A percentile compares a stretch with the other conserved stretches of the same genome.
phyloP scores from a whole-genome alignment of 2,113 vertebrate genomes.

The Pangasianodon gigas region DNA sequence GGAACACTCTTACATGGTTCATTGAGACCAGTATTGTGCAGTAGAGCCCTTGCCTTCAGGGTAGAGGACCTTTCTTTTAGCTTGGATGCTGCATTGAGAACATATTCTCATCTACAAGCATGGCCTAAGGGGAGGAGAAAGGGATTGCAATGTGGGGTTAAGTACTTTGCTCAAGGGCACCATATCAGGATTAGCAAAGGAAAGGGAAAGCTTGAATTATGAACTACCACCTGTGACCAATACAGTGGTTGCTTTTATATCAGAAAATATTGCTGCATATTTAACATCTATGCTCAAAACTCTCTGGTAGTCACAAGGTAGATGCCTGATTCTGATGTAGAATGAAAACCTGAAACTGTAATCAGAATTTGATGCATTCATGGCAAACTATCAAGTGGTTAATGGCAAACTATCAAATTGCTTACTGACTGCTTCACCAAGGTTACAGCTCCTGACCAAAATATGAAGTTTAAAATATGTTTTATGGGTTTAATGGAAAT shows the following conservation, averaged over 20 bases:
- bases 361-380: background rate
- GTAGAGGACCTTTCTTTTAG: conserved; percentile 8
- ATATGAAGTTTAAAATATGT: background rate
- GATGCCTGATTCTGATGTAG: background rate
- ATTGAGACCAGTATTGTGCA: background rate
- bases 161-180: conserved; percentile 13
- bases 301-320: background rate
- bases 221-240: background rate
- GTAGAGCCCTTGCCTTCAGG: background rate
- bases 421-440: background rate
- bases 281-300: background rate
- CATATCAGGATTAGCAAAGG: background rate
- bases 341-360: background rate
- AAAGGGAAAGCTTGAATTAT: background rate
- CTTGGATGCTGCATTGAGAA: background rate
- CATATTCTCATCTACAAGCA: conserved; percentile 11
- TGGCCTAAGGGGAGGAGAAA: background rate
- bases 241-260: background rate
- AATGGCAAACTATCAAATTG: background rate
- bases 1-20: background rate
- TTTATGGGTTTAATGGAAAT: background rate
- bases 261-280: background rate
- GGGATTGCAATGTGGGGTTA: conserved; percentile 3
- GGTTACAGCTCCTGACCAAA: background rate
- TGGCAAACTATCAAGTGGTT: background rate